Base-by-base conservation (phyloP, 2,888 invertebrate genomes). In the Napeogenes inachia region DNA sequence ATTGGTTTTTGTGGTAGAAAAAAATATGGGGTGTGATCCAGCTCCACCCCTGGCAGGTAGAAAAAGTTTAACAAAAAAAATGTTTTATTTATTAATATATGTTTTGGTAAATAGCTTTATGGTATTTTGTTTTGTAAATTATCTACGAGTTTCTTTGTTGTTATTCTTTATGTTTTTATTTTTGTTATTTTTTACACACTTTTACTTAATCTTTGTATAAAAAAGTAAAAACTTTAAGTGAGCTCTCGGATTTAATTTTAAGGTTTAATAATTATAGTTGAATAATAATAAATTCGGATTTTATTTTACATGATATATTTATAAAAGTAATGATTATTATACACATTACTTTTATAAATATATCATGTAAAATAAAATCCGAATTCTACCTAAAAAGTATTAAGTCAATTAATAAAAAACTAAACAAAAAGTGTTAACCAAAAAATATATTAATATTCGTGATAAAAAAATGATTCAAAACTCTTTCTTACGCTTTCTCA, bases 41-140 rank as follows among this genome's bases (percentile, higher is more conserved):
- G 76, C 83, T 82, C 87, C 85, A 85, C 89, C 87, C 86, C 67
- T 64, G 38, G 68, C 87, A 87, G 89, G 87, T 87, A 88, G 75
- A 78, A 78, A 77, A 74, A 74, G 67, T 38, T 63, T 68, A 64
- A 56, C 35, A 60, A 64, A 53, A 54, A 45, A 21, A 58, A 46
- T 47, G 45, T 45, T 53, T 57, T 54, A 62, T 61, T 33, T 59
- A 56, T 54, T 59, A 10, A 13, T 13, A 13, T 3, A 55, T 55
- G 8, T 12, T 21, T 21, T 21, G 21, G 21, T 30, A 50, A 4
- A 50, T 50, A 50, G 12, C 4, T 47, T 13, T n/a, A 10, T 8
- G 30, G 8, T 30, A 30, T 10, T n/a, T 21, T 10, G 10, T 2
- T 10, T 6, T 50, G 42, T 42, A 8, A 12, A 42, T 42, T 10